Evolutionary conservation across 1,140 invertebrate genomes (phyloP), one percentile per base, ranked within the genome.

Genomic region (Hyles euphorbiae): DNA sequence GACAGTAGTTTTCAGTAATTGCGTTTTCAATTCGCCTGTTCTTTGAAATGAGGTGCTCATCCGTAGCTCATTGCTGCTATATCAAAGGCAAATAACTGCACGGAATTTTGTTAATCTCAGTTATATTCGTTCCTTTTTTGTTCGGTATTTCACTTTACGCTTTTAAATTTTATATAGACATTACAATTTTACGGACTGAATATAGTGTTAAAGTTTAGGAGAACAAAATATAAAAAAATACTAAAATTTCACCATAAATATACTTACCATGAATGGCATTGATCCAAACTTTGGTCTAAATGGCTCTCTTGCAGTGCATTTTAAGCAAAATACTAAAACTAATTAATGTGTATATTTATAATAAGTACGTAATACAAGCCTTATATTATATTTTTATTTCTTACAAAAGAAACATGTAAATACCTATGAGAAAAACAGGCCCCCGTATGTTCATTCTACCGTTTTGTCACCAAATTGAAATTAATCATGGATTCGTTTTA

Each of bases 241-340:
- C 8, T 40, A 40, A 40, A 40, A 40, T 5, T 40, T 36, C 0
- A n/a, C 2, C 12, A 22, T 44, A 10, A 12, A n/a, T 44, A 54
- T 22, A 75, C 76, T 83, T 66, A 83, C 80, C 11, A 78, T 12
- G 58, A 75, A 81, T 3, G 72, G 76, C 49, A 81, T 5, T 3
- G 68, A 64, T 47, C 78, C 74, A 4, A 70, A 59, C 1, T 56
- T 54, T 1, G 80, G 71, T 50, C 69, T 73, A 55, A 79, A 73
- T n/a, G 80, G 80, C 45, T 68, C 59, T 12, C 72, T 65, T 40
- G 64, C 71, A 40, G 54, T 10, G 45, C 63, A 62, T 56, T 54
- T 45, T 48, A 57, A 34, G 40, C 59, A 72, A 22, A 36, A 7
- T 12, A 45, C 61, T 61, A 57, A 53, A 63, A 48, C 2, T 40